Conservation (phyloP, 2,888 invertebrate genomes). For the Salticus scenicus region DNA sequence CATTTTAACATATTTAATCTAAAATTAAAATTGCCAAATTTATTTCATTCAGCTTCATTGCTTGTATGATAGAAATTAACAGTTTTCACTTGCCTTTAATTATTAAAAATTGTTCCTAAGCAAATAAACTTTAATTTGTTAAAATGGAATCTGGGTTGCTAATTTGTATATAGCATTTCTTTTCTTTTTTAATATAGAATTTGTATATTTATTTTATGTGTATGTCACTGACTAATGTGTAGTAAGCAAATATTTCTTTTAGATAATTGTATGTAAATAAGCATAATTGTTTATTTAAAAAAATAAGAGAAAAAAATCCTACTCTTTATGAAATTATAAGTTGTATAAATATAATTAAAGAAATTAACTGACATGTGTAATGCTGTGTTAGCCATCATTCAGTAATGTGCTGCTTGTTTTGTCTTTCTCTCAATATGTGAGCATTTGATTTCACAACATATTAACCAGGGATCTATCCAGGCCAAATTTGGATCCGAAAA, state of each 20-base stretch:
- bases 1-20: background rate
- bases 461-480: too few relatives aligned
- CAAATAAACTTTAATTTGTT: background rate
- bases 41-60: too few relatives aligned
- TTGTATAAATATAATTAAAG: constrained; percentile 6
- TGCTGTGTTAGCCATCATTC: too few relatives aligned
- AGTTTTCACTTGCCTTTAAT: too few relatives aligned
- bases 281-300: background rate
- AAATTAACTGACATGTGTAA: background rate
- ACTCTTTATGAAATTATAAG: background rate
- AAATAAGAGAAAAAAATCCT: background rate
- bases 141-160: background rate
- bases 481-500: too few relatives aligned
- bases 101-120: too few relatives aligned
- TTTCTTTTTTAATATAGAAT: background rate
- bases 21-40: too few relatives aligned
- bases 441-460: too few relatives aligned
- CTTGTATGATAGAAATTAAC: too few relatives aligned
- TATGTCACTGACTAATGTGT: background rate
- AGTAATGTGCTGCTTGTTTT: too few relatives aligned
- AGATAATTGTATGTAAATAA: background rate
- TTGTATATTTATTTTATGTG: too few relatives aligned
- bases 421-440: too few relatives aligned
- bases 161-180: background rate
- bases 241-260: background rate